These are phyloP conservation scores for Oncorhynchus masou DNA, from an alignment of 2,113 vertebrate genomes.

Conservation along the genomic window DNA sequence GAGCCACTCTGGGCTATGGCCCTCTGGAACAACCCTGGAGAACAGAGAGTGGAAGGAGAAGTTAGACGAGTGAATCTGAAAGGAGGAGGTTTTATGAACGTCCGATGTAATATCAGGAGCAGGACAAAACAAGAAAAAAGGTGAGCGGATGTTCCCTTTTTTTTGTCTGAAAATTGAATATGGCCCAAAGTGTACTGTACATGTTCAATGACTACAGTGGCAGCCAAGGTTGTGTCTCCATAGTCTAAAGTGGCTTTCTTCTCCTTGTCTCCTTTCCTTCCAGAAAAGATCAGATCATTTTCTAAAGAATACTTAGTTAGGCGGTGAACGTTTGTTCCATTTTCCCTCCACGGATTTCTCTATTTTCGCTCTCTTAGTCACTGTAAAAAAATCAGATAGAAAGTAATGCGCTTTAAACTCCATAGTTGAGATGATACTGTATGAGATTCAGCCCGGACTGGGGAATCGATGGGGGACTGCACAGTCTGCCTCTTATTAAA, in stretches of 20 bases:
- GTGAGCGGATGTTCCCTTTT: too few species aligned
- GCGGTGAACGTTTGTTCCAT: not conserved
- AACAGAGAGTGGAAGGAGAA: not conserved
- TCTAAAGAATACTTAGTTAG: not conserved
- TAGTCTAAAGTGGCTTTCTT: too few species aligned
- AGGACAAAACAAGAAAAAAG: not conserved
- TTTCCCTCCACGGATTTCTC: too few species aligned
- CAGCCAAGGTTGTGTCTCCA: too few species aligned
- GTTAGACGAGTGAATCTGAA: not conserved
- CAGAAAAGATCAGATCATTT: too few species aligned
- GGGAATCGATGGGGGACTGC: not conserved
- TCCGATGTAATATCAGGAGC: too few species aligned
- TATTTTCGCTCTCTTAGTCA: not conserved
- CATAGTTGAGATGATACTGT: not conserved
- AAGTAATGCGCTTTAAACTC: not conserved
- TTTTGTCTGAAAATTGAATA: too few species aligned
- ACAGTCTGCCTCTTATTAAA: not conserved
- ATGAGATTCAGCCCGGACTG: not conserved
- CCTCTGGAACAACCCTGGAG: constrained; percentile 87
- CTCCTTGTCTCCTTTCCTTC: too few species aligned
- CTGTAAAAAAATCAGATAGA: not conserved
- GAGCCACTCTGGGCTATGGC: constrained; percentile 95
- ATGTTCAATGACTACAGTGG: too few species aligned
- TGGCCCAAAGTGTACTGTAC: too few species aligned
- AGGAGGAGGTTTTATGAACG: not conserved